These are phyloP conservation scores for Callitettix versicolor DNA, from an alignment of 1,140 invertebrate genomes.

Conservation along the genomic window DNA sequence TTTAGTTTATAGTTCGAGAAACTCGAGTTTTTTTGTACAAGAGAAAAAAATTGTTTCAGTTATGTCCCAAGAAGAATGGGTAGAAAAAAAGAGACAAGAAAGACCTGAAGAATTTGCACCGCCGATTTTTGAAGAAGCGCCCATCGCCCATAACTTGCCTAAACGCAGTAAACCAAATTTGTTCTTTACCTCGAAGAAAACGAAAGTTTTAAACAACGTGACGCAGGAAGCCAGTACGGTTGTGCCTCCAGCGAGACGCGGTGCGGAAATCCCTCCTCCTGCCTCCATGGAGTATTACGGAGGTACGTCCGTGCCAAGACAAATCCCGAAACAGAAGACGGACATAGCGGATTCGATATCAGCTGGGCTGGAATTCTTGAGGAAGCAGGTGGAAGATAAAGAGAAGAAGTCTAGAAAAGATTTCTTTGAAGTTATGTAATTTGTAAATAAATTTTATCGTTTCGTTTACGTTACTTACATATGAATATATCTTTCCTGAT, in stretches of 20 bases:
- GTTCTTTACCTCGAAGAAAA: conserved; percentile 9
- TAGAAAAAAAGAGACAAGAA: conserved; percentile 56
- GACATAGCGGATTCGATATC: conserved; percentile 46
- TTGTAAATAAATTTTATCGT: no score
- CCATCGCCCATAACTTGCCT: conserved; percentile 22
- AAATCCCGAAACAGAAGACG: neutral
- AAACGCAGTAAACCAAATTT: conserved; percentile 24
- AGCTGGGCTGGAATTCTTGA: conserved; percentile 54
- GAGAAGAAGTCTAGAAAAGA: conserved; percentile 9
- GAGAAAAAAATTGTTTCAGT: conserved; percentile 28
- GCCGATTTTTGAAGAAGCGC: conserved; percentile 16
- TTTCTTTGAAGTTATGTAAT: conserved; percentile 13
- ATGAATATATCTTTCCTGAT: no score
- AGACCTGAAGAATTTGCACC: conserved; percentile 59
- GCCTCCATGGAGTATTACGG: conserved; percentile 50
- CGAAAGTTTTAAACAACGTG: neutral
- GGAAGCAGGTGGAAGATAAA: conserved; percentile 45
- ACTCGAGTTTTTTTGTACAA: no score
- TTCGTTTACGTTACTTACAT: no score
- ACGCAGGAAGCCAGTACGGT: neutral
- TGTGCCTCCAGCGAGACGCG: conserved; percentile 21
- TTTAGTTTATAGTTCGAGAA: no score
- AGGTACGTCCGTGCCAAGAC: conserved; percentile 17
- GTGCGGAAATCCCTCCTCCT: conserved; percentile 49
- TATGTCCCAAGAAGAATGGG: conserved; percentile 71